Percentiles rank a stretch among this genome's conserved stretches.
phyloP scores from a whole-genome alignment of 2,113 vertebrate genomes.

The Diphyllodes magnificus region DNA sequence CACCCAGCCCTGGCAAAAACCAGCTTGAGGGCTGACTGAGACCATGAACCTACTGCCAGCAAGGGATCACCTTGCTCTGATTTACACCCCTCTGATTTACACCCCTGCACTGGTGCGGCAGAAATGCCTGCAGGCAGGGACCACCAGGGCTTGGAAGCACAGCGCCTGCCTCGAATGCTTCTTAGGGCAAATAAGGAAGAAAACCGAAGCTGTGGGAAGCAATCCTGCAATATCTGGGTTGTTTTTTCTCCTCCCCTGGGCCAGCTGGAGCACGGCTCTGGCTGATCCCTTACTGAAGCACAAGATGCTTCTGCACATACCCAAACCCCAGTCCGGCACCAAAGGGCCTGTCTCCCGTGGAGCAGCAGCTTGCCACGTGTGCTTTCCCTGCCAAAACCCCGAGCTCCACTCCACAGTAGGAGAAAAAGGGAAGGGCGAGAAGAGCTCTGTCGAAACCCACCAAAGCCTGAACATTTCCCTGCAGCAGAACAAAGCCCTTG shows the following conservation, averaged over 20 bases:
- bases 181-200: not conserved
- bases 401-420: not conserved
- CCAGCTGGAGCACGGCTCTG: not conserved
- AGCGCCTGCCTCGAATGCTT: not conserved
- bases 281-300: not conserved
- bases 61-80: not conserved
- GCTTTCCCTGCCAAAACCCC: not conserved
- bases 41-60: accelerated
- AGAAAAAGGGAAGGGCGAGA: not conserved
- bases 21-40: accelerated
- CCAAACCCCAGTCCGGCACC: not conserved
- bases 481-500: not conserved
- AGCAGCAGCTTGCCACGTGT: not conserved
- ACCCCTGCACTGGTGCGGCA: not conserved
- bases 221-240: not conserved
- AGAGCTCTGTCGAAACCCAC: not conserved
- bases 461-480: not conserved
- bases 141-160: not conserved
- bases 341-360: accelerated
- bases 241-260: not conserved
- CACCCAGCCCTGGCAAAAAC: not conserved
- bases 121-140: not conserved
- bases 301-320: not conserved
- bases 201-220: not conserved
- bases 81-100: not conserved